Evolutionary conservation across 2,113 vertebrate genomes (phyloP).

Genomic region (Ophiodon elongatus): DNA sequence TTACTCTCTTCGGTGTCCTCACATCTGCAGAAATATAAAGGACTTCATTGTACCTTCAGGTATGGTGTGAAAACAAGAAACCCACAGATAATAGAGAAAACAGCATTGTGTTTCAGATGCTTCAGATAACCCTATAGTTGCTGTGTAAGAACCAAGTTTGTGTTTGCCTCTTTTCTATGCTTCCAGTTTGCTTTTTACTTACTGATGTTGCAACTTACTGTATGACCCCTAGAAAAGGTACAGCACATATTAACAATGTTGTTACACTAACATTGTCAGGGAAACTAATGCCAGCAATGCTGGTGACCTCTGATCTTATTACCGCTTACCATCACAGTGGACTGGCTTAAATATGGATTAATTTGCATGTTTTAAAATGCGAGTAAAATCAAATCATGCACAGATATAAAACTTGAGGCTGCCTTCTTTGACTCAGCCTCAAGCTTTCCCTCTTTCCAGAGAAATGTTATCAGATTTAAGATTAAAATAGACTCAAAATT

Average conservation of each 20-base stretch:
- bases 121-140: constrained; percentile 37
- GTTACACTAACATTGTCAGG: constrained; percentile 11
- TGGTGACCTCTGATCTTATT: constrained; percentile 35
- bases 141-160: neutral
- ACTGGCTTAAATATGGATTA: constrained; percentile 41
- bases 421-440: neutral
- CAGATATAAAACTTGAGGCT: constrained; percentile 23
- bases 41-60: constrained; percentile 76
- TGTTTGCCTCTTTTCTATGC: constrained; percentile 7
- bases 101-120: constrained; percentile 44
- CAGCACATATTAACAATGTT: constrained; percentile 23
- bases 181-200: neutral
- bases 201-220: neutral
- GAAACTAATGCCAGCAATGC: constrained; percentile 22
- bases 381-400: constrained; percentile 54
- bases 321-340: constrained; percentile 54
- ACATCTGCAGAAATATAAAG: constrained; percentile 92
- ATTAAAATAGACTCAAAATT: neutral
- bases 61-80: constrained; percentile 50
- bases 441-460: neutral
- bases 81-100: constrained; percentile 56
- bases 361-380: constrained; percentile 56
- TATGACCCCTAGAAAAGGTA: constrained; percentile 9
- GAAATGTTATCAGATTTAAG: neutral
- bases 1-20: constrained; percentile 89